Base-by-base conservation (phyloP, 2,888 invertebrate species). In the Perithous albicinctus region DNA sequence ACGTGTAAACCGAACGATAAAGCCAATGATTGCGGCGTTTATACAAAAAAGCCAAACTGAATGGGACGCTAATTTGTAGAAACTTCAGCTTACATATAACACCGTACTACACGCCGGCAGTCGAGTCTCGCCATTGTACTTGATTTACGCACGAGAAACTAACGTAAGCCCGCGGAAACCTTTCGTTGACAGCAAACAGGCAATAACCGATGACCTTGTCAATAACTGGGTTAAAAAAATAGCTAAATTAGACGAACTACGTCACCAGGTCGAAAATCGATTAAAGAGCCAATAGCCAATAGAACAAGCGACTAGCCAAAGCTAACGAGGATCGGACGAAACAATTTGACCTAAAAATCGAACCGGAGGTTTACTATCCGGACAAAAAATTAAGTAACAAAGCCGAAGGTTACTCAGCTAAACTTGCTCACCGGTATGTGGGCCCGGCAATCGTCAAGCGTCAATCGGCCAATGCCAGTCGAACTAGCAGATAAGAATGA, bases 71-170 rank as follows among this genome's bases (percentile, higher is more conserved):
- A 41, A 81, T 29, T 35, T 84, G 35, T 69, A 78, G 41, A 82
- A 84, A 43, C 23, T 84, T 4, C 76, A 82, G 23, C 63, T 82
- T 7, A 80, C 82, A 1, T 84, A 80, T n/a, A 80, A 80, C 43
- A 82, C 84, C 4, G 78, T 78, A 4, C 51, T 78, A 1, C 84
- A 84, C 64, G 29, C 80, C 1, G 84, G 75, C 1, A 78, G 61
- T 35, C n/a, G n/a, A n/a, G 54, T 85, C 8, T 67, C 85, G 0
- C 82, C 80, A 0, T 85, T 83, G 7, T 85, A 56, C 61, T 23
- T 82, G 15, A 85, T 82, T 66, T 78, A 85, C 29, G 80, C 29
- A 0, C 35, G 76, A 2, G 72, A 80, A 38, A 76, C 80, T 2
- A 8, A 23, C 48, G 48, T 48, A 0, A 20, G 20, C 7, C 20